Conservation (phyloP, 1,140 invertebrate genomes). For the Archivesica marissinica region DNA sequence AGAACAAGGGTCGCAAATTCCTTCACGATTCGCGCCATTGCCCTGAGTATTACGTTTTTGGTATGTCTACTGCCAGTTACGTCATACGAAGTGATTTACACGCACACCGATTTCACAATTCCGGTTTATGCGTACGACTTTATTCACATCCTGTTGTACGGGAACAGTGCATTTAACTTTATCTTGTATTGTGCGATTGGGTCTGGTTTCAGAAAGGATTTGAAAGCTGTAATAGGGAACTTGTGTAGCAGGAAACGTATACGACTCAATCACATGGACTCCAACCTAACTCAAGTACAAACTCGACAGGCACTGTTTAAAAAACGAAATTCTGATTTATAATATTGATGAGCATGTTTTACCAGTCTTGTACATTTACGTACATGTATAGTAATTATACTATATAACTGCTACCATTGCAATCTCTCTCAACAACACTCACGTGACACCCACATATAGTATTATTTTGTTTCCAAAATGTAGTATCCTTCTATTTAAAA, state of each 20-base stretch:
- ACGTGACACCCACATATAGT: too few relatives aligned
- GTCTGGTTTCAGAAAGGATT: constrained; percentile 43
- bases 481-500: too few relatives aligned
- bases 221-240: constrained; percentile 9
- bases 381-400: too few relatives aligned
- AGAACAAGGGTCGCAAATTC: constrained; percentile 31
- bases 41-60: constrained; percentile 40
- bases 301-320: too few relatives aligned
- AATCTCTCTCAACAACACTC: too few relatives aligned
- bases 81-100: not conserved
- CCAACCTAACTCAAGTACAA: too few relatives aligned
- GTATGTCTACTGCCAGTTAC: constrained; percentile 32
- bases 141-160: constrained; percentile 43
- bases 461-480: too few relatives aligned
- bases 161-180: constrained; percentile 48
- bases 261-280: not conserved
- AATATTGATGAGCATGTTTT: too few relatives aligned
- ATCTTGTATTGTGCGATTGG: constrained; percentile 51
- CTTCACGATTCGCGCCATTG: constrained; percentile 48
- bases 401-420: too few relatives aligned
- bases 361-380: too few relatives aligned
- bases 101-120: not conserved
- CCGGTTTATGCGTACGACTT: not conserved
- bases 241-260: not conserved
- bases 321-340: too few relatives aligned